Evolutionary conservation across 92 coral and sea anemone species (phyloP).

Genomic region (Epizoanthus ramosus): DNA sequence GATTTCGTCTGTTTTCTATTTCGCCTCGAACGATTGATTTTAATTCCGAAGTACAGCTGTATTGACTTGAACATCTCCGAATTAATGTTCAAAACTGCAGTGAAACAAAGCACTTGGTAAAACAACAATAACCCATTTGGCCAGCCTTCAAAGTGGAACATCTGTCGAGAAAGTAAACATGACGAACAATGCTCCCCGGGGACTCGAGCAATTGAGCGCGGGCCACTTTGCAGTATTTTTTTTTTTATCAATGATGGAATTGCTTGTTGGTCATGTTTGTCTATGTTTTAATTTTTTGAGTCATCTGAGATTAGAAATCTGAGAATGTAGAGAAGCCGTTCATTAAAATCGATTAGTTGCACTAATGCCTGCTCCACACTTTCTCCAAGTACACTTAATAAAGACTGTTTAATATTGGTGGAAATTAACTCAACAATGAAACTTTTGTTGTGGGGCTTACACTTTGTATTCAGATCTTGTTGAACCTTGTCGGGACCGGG

Average conservation of each 20-base stretch:
- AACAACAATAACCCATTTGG: slow-evolving; percentile 75
- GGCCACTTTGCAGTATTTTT: slow-evolving; percentile 1
- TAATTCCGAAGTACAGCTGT: slow-evolving; percentile 77
- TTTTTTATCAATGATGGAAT: slow-evolving; percentile 18
- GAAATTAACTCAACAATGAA: slow-evolving; percentile 17
- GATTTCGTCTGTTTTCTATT: slow-evolving; percentile 45
- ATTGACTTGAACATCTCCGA: slow-evolving; percentile 75
- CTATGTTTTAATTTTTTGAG: slow-evolving; percentile 14
- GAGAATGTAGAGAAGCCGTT: slow-evolving; percentile 16
- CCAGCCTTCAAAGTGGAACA: slow-evolving; percentile 63
- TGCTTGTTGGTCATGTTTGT: slow-evolving; percentile 11
- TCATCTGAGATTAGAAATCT: slow-evolving; percentile 36
- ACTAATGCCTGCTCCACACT: not conserved
- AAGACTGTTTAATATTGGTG: slow-evolving; percentile 32
- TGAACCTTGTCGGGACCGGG: not conserved
- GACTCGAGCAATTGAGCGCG: slow-evolving; percentile 12
- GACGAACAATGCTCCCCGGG: slow-evolving; percentile 38
- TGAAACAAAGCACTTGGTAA: slow-evolving; percentile 63
- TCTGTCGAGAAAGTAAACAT: slow-evolving; percentile 85
- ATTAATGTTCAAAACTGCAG: slow-evolving; percentile 77
- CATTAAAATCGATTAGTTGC: not conserved
- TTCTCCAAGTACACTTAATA: slow-evolving; percentile 35
- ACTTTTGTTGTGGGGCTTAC: not conserved
- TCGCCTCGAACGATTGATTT: slow-evolving; percentile 31
- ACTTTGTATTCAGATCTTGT: slow-evolving; percentile 12